Percentiles rank a stretch among this genome's conserved stretches.
Evolutionary conservation across 64 coral and sea anemone species (phyloP).

Genomic region (Montipora capricornis): DNA sequence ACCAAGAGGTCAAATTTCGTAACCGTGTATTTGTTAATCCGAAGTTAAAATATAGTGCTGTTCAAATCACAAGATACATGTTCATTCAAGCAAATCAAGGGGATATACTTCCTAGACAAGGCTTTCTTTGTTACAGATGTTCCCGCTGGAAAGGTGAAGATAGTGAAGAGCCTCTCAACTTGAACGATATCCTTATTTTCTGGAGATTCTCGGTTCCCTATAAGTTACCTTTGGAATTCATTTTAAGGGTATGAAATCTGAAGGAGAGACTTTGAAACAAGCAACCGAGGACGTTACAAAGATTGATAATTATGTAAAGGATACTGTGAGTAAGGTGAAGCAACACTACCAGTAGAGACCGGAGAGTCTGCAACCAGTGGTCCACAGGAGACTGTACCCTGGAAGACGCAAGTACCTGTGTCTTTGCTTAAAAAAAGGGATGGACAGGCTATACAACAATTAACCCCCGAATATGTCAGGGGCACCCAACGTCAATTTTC

Average conservation of each 20-base stretch:
- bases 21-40: no score
- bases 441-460: no score
- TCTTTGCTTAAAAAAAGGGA: no score
- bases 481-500: no score
- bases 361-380: slow-evolving; percentile 41
- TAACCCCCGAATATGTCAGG: no score
- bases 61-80: slow-evolving; percentile 11
- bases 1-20: no score
- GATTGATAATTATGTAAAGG: slow-evolving; percentile 22
- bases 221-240: slow-evolving; percentile 9
- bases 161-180: slow-evolving; percentile 8
- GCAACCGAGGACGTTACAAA: slow-evolving; percentile 27
- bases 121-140: slow-evolving; percentile 43
- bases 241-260: neutral
- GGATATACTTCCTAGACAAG: slow-evolving; percentile 53
- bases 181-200: slow-evolving; percentile 34
- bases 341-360: slow-evolving; percentile 24
- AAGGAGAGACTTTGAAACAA: slow-evolving; percentile 6
- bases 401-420: no score
- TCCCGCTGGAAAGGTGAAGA: slow-evolving; percentile 41
- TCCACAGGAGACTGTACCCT: slow-evolving; percentile 12
- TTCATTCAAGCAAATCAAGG: slow-evolving; percentile 44
- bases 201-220: slow-evolving; percentile 21
- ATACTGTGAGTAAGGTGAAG: slow-evolving; percentile 45
- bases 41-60: no score